phyloP scores from a whole-genome alignment of 2,113 vertebrate species.

The Cervus canadensis region DNA sequence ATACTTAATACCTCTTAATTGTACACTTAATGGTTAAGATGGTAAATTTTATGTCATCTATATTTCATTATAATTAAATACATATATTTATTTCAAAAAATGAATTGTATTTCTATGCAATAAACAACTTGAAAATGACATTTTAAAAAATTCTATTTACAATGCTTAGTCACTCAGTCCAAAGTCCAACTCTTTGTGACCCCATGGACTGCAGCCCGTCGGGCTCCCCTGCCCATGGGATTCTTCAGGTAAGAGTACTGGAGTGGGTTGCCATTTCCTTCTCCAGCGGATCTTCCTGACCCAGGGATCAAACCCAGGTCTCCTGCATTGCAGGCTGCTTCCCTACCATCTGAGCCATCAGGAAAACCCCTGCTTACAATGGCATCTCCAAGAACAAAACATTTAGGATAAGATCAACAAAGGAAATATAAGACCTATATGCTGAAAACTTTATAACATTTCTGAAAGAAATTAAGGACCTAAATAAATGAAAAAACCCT shows the following conservation, averaged over 20 bases:
- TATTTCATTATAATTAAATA: background rate
- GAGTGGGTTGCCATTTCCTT: background rate
- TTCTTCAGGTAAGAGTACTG: background rate
- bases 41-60: background rate
- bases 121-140: background rate
- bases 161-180: background rate
- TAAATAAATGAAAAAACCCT: background rate
- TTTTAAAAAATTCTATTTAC: background rate
- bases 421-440: background rate
- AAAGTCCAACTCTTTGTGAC: background rate
- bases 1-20: background rate
- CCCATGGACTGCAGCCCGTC: background rate
- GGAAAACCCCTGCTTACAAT: background rate
- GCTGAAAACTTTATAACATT: background rate
- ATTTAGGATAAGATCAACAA: background rate
- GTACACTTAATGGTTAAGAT: background rate
- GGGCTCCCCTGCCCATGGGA: background rate
- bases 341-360: background rate
- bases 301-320: background rate
- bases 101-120: background rate
- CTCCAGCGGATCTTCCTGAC: background rate
- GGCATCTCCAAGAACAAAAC: background rate
- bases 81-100: background rate
- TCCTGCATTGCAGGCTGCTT: background rate
- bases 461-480: background rate